Conservation (phyloP, 2,888 invertebrate genomes). For the Meganola albula region DNA sequence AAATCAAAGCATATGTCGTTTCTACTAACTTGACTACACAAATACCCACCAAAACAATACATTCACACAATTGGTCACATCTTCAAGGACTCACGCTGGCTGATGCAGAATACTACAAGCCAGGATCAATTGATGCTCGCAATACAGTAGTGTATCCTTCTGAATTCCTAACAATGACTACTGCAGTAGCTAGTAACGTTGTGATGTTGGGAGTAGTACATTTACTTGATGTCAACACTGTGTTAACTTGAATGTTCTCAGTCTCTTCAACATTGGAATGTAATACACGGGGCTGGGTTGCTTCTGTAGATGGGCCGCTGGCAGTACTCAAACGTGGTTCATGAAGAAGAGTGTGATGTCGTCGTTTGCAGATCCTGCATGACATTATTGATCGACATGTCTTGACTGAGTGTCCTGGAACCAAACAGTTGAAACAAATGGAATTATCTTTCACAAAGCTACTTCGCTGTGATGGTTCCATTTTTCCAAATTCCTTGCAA, state of each 20-base stretch:
- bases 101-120: too few species aligned
- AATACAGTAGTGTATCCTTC: neutral
- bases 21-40: too few species aligned
- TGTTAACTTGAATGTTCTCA: neutral
- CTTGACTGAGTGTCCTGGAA: slow-evolving; percentile 1
- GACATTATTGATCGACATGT: slow-evolving; percentile 1
- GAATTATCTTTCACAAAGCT: neutral
- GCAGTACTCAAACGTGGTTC: neutral
- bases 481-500: slow-evolving; percentile 3
- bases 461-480: neutral
- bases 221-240: slow-evolving; percentile 1
- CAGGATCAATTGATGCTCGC: neutral
- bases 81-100: too few species aligned
- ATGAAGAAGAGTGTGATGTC: slow-evolving; percentile 6
- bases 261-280: neutral
- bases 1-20: too few species aligned
- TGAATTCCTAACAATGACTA: neutral
- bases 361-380: slow-evolving; percentile 1
- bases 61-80: too few species aligned
- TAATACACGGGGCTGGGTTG: neutral
- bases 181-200: neutral
- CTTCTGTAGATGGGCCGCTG: neutral
- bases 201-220: too few species aligned
- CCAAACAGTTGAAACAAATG: slow-evolving; percentile 6
- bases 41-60: too few species aligned